Conservation (phyloP, 2,113 vertebrate genomes). For the Camelus bactrianus region DNA sequence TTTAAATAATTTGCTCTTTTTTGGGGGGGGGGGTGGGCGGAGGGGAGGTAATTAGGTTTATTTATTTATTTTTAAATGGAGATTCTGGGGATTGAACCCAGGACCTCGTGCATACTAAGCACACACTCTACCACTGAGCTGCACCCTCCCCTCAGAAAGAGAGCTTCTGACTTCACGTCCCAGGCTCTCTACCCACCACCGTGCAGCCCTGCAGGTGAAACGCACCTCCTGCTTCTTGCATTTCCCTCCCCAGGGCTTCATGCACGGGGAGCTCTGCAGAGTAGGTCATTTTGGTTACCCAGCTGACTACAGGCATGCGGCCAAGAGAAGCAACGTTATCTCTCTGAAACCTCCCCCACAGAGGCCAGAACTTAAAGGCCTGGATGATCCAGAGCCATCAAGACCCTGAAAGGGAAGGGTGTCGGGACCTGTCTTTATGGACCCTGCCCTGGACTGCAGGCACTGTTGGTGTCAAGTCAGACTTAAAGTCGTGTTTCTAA, state of each 20-base stretch:
- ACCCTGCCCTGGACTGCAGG: neutral
- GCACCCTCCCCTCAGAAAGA: neutral
- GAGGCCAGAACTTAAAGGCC: neutral
- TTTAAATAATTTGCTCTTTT: too few species aligned
- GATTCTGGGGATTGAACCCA: too few species aligned
- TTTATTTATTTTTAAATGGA: too few species aligned
- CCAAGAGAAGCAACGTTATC: neutral
- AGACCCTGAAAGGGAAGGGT: neutral
- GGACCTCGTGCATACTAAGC: too few species aligned
- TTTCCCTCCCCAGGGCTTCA: neutral
- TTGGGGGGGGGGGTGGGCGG: too few species aligned
- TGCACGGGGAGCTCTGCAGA: neutral
- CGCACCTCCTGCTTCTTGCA: neutral
- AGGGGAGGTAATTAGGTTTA: too few species aligned
- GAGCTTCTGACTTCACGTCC: neutral
- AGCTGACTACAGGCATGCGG: neutral
- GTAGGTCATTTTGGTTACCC: neutral
- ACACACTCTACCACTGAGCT: too few species aligned
- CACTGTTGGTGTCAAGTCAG: constrained; percentile 12
- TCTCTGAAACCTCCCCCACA: neutral
- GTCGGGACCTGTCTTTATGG: neutral
- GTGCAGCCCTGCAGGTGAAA: neutral
- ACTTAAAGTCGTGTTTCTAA: neutral
- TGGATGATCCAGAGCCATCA: neutral
- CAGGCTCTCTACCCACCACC: neutral